Base-by-base conservation (phyloP, 2,888 invertebrate species). In the Pristionchus entomophagus region DNA sequence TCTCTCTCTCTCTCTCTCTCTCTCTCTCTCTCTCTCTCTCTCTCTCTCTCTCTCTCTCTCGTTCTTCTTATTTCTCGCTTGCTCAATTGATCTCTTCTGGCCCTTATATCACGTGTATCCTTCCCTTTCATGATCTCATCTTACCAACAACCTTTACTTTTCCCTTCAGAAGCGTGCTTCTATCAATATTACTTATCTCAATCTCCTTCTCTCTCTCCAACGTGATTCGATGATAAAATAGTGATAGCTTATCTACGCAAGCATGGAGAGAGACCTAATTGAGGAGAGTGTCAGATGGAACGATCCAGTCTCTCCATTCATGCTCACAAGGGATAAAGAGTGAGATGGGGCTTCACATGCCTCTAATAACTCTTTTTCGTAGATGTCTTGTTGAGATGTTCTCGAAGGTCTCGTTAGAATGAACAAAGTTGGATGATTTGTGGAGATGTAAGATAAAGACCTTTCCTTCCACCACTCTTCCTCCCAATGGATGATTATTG, bases 81-180 rank as follows among this genome's bases (percentile, higher is more conserved):
- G 69, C 69, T 69, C 69, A 69, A n/a, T 38, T n/a, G 22, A 38
- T 69, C 69, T 41, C 41, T n/a, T 32, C 69, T 29, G 69, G 32
- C 38, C 19, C 22, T 69, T 10, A 5, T 38, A 19, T 29, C 5
- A 69, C 69, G 69, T 69, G 69, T 69, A 12, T 38, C 41, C 35
- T 38, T 38, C 69, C 69, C 69, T 69, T 69, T 65, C 65, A 65
- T 65, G 65, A 65, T 65, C 65, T 65, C 65, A n/a, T 62, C 32
- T 19, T 29, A 4, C 35, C 35, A 19, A 32, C 35, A 29, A 65
- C 12, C 35, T 35, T 17, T 35, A 69, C 8, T 56, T 38, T 38
- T 38, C 69, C 38, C 38, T 38, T n/a, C 69, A 69, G 38, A 29
- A 38, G 69, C 22, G 22, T 38, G 35, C 69, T 69, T 69, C 32